These are phyloP conservation scores for Cyclargus thomasi DNA, from an alignment of 1,140 invertebrate genomes.

Conservation along the genomic window DNA sequence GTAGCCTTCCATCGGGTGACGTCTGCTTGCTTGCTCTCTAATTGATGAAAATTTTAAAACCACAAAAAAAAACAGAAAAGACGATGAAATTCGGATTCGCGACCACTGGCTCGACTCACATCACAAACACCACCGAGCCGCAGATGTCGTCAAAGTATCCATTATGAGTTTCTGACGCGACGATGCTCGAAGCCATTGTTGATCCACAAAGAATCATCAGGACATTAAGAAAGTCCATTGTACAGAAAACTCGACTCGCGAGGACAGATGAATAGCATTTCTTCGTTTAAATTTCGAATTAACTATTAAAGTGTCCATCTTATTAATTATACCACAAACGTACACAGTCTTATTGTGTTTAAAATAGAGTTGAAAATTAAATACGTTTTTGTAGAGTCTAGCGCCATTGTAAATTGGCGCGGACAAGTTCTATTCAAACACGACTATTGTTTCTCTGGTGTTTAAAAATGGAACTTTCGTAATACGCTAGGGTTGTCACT, in stretches of 20 bases:
- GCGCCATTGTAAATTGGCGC: constrained; percentile 38
- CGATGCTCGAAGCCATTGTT: not conserved
- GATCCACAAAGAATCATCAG: not conserved
- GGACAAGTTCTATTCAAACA: constrained; percentile 43
- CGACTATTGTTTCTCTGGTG: constrained; percentile 38
- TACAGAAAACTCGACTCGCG: not conserved
- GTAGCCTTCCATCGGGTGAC: no score
- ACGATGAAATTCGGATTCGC: no score
- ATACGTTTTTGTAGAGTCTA: not conserved
- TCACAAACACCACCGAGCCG: no score
- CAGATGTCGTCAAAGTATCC: no score
- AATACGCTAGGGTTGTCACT: constrained; percentile 7
- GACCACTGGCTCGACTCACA: no score
- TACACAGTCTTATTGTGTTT: not conserved
- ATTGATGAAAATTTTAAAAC: no score
- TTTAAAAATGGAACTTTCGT: constrained; percentile 35
- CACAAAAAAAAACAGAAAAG: no score
- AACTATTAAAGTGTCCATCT: constrained; percentile 32
- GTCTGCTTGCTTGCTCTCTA: no score
- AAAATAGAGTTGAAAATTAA: not conserved
- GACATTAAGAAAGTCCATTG: constrained; percentile 7
- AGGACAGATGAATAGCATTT: constrained; percentile 33
- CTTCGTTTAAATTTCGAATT: constrained; percentile 31
- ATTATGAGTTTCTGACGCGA: no score
- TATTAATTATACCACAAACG: constrained; percentile 6